A percentile compares a stretch with the other conserved stretches of the same genome.
These are phyloP conservation scores for Passerculus sandwichensis DNA, from an alignment of 2,797 vertebrate genomes.

Conservation along the genomic window DNA sequence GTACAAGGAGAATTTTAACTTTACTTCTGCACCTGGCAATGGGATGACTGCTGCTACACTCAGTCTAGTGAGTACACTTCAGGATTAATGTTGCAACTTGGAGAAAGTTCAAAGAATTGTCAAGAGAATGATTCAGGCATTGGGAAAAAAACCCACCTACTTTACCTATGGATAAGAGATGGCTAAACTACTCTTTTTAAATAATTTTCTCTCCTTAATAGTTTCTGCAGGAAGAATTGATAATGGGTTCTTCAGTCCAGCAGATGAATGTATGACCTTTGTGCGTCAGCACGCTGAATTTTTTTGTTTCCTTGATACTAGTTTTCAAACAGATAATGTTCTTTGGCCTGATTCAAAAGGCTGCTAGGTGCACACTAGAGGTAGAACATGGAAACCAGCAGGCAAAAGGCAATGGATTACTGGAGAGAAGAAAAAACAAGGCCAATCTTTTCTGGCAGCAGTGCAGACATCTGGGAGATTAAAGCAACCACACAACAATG, in stretches of 20 bases:
- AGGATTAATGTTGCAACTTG: neutral
- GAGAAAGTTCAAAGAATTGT: neutral
- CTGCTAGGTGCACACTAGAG: neutral
- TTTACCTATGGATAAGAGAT: neutral
- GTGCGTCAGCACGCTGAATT: neutral
- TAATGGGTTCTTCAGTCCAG: neutral
- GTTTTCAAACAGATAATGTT: neutral
- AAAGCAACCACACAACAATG: neutral
- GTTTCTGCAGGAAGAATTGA: neutral
- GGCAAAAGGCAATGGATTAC: neutral
- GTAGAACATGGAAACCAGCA: neutral
- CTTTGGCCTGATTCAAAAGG: neutral
- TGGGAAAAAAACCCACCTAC: neutral
- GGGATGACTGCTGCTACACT: neutral
- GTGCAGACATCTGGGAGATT: neutral
- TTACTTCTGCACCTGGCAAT: neutral
- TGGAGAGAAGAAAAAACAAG: neutral
- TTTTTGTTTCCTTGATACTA: neutral
- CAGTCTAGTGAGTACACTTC: neutral
- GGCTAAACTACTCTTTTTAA: neutral
- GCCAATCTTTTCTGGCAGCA: neutral
- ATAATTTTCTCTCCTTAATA: neutral
- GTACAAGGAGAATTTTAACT: neutral
- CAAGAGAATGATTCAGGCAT: neutral
- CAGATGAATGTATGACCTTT: neutral